These are phyloP conservation scores for Lithophane semibrunnea DNA, from an alignment of 2,888 invertebrate genomes.

Conservation along the genomic window DNA sequence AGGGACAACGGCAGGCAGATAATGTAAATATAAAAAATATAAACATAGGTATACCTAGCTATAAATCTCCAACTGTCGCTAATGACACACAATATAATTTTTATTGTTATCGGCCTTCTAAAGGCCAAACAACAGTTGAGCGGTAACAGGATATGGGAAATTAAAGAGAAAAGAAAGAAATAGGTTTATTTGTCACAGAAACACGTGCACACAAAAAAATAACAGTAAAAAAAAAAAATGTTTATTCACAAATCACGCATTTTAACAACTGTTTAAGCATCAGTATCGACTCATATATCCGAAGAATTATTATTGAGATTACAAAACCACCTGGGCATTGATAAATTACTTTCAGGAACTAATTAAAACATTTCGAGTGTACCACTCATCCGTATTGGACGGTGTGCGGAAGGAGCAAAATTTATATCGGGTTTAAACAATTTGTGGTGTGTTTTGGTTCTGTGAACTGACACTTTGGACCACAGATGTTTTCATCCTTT, in stretches of 20 bases:
- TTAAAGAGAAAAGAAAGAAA: not conserved
- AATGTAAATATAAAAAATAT: not conserved
- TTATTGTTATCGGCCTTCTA: too few relatives aligned
- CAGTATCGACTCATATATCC: constrained; percentile 21
- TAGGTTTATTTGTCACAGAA: too few relatives aligned
- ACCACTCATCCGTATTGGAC: constrained; percentile 50
- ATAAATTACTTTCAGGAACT: constrained; percentile 51
- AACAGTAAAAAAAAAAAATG: not conserved
- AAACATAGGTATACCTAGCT: not conserved
- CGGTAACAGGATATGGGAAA: not conserved
- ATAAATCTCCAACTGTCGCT: too few relatives aligned
- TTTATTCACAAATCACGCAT: constrained; percentile 1
- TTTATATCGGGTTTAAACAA: constrained; percentile 64
- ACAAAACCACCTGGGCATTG: constrained; percentile 30
- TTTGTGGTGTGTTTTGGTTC: constrained; percentile 65
- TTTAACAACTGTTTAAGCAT: constrained; percentile 5
- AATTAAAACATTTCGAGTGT: constrained; percentile 59
- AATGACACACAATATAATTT: too few relatives aligned
- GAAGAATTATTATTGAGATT: not conserved
- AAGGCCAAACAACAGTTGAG: too few relatives aligned
- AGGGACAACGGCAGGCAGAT: not conserved
- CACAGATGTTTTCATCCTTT: constrained; percentile 64
- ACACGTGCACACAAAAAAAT: too few relatives aligned
- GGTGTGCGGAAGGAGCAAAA: constrained; percentile 45
- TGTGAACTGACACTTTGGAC: constrained; percentile 58